phyloP scores from a whole-genome alignment of 2,113 vertebrate species.

The Phoxinus phoxinus region DNA sequence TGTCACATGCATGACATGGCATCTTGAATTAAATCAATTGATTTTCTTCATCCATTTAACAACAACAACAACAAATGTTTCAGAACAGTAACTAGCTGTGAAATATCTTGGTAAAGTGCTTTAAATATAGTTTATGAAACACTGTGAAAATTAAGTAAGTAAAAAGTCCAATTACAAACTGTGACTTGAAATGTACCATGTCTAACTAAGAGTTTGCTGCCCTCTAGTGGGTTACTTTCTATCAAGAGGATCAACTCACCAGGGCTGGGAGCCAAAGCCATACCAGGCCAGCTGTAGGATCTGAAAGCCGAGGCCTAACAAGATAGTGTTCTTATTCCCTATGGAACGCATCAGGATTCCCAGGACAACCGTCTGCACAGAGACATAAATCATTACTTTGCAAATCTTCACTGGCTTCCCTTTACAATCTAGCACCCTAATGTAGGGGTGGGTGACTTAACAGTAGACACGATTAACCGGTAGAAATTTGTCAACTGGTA shows the following conservation, averaged over 20 bases:
- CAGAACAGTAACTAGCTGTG: background rate
- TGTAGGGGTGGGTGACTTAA: no score
- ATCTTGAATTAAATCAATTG: background rate
- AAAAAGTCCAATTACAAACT: background rate
- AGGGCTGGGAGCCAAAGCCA: constrained; percentile 90
- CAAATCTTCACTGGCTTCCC: constrained; percentile 29
- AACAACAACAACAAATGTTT: background rate
- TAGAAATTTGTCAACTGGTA: no score
- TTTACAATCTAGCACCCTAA: background rate
- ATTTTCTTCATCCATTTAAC: background rate
- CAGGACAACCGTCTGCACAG: constrained; percentile 84
- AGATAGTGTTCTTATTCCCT: constrained; percentile 92
- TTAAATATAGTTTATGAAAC: background rate
- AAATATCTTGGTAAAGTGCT: background rate
- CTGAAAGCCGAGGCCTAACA: constrained; percentile 89
- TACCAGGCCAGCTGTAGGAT: constrained; percentile 94
- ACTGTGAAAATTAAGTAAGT: background rate
- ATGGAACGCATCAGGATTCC: constrained; percentile 91
- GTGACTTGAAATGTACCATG: background rate
- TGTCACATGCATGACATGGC: background rate
- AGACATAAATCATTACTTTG: constrained; percentile 35
- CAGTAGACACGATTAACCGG: no score
- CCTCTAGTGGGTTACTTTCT: background rate
- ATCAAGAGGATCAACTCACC: constrained; percentile 79
- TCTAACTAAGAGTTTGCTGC: constrained; percentile 6